Conservation (phyloP, 1,140 invertebrate species). For the Babylonia areolata region DNA sequence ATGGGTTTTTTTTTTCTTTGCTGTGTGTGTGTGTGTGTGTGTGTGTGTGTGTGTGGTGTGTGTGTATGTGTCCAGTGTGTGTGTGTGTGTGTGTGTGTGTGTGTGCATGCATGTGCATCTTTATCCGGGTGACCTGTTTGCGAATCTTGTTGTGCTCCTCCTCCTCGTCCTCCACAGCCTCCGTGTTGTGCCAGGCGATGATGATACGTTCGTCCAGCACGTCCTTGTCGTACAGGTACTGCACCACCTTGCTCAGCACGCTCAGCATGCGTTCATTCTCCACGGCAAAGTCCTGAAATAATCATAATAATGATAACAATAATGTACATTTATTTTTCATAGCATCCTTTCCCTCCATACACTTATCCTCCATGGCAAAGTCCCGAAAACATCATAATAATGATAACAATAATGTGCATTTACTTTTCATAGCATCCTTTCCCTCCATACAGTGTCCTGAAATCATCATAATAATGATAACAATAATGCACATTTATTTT, state of each 20-base stretch:
- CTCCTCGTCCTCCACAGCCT: constrained; percentile 77
- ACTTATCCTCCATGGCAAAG: neutral
- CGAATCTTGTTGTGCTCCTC: constrained; percentile 60
- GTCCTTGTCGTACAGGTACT: constrained; percentile 89
- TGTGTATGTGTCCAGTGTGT: neutral
- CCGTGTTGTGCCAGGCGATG: constrained; percentile 84
- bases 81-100: neutral
- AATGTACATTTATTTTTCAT: neutral
- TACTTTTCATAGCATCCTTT: neutral
- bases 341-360: neutral
- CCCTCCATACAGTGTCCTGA: constrained; percentile 55
- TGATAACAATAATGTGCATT: neutral
- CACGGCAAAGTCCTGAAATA: constrained; percentile 51
- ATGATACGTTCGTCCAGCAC: constrained; percentile 88
- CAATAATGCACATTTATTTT: neutral
- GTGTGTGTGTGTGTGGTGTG: neutral
- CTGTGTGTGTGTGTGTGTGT: no score
- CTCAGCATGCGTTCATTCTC: constrained; percentile 63
- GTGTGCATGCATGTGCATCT: neutral
- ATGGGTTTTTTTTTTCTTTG: no score
- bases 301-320: neutral
- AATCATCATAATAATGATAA: neutral
- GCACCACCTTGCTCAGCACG: constrained; percentile 79
- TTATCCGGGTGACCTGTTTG: constrained; percentile 53
- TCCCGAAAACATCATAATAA: neutral